Base-by-base conservation (phyloP, 2,888 invertebrate genomes). In the Leucania comma region DNA sequence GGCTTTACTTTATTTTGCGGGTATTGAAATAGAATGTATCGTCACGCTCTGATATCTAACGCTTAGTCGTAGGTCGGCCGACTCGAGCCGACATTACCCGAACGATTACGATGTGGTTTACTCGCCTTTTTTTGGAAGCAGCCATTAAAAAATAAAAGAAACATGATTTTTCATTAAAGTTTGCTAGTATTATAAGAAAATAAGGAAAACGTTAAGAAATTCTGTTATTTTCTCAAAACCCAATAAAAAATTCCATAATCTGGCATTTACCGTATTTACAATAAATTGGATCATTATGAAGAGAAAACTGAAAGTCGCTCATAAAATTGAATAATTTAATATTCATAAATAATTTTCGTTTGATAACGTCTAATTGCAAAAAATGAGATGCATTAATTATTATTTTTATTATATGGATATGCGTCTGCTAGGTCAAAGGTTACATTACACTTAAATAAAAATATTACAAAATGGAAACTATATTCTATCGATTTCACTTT, bases 261-360 rank as follows among this genome's bases (percentile, higher is more conserved):
- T 48, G 24, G 9, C 14, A 24, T 32, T 65, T 46, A 64, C 3
- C 22, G 64, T 29, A 29, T 35, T 38, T 46, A 65, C 65, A 54
- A 68, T 68, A 32, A 42, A 63, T 54, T 63, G 24, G 20, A n/a
- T 42, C 14, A 54, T 54, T 42, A 29, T 26, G 12, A 35, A n/a
- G 35, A 48, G 35, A 64, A 64, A 68, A 64, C 61, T 42, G 32
- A 58, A 53, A 53, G 58, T 46, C 1, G 48, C 2, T 56, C n/a
- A 38, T 60, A 42, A 61, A 42, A 56, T 22, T 50, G 1, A 9
- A 56, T 26, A 26, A 56, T 56, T 64, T 35, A 68, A 14, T 14
- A 46, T 14, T 50, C 14, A 22, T 38, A 22, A 38, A 56, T 35
- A 12, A 9, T 20, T 54, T 54, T 50, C 3, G 10, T 46, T n/a